Percentiles rank a stretch among this genome's conserved stretches.
These are phyloP conservation scores for Magallana nippona DNA, from an alignment of 2,888 invertebrate species.

Conservation along the genomic window DNA sequence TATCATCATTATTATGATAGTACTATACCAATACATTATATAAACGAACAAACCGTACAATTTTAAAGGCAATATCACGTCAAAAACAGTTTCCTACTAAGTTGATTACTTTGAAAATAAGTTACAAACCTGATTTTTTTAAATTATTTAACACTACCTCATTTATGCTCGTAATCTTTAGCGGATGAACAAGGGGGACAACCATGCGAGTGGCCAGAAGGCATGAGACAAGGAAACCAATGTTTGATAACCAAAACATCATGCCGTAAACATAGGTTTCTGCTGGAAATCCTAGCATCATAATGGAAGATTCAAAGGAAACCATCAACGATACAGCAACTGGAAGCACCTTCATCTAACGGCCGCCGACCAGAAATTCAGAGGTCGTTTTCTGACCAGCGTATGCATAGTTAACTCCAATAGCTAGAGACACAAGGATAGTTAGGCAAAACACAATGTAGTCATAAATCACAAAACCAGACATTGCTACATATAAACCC, in stretches of 20 bases:
- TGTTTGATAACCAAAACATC: conserved; percentile 67
- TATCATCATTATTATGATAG: too few species aligned
- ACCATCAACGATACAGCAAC: conserved; percentile 78
- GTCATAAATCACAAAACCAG: conserved; percentile 51
- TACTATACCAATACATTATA: too few species aligned
- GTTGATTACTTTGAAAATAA: too few species aligned
- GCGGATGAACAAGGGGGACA: conserved; percentile 74
- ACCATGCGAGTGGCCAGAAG: conserved; percentile 71
- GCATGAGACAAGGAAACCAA: conserved; percentile 70
- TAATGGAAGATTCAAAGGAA: conserved; percentile 77
- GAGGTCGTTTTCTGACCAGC: conserved; percentile 82
- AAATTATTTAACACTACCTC: conserved; percentile 64
- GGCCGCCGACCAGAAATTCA: conserved; percentile 78
- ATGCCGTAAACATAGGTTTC: conserved; percentile 63
- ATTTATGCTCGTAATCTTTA: conserved; percentile 75
- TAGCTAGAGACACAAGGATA: conserved; percentile 74
- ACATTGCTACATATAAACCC: background rate
- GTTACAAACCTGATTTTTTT: too few species aligned
- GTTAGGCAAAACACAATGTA: conserved; percentile 76
- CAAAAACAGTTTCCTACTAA: too few species aligned
- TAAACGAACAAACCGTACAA: too few species aligned
- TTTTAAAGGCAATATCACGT: too few species aligned
- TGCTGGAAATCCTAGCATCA: conserved; percentile 75
- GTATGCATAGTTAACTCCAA: conserved; percentile 81
- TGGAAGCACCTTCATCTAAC: conserved; percentile 77